Evolutionary conservation across 2,888 invertebrate species (phyloP), one percentile per base, ranked within the genome.

Genomic region (Apotomis betuletana): DNA sequence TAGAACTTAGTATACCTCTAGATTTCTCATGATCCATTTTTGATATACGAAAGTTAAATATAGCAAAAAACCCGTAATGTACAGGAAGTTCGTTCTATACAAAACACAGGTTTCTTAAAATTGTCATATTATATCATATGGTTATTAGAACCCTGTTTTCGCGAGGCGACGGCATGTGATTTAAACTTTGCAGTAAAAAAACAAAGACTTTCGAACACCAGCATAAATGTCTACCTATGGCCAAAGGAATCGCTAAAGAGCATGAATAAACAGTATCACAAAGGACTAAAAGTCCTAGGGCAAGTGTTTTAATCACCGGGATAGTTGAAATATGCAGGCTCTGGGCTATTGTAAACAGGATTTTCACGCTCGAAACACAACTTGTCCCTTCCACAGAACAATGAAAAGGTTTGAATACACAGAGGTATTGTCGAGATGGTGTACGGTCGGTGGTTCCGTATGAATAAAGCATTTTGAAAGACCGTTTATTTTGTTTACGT

Each of bases 281-380:
- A 60, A 60, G 70, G 65, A 59, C 54, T 49, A 46, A 59, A 60
- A 61, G 60, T 65, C 54, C 60, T 57, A 57, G 15, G 38, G 55
- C 46, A 55, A 61, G 62, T 67, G 65, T 67, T 70, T 61, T 67
- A 70, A 65, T 70, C 70, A 55, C 60, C 60, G 36, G 51, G 55
- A 70, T 36, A 54, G 54, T 55, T 70, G 38, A 70, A 70, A 70
- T 70, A 70, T 70, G 65, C 70, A 60, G 63, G 55, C 55, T 12
- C 44, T 49, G 49, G 57, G 55, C 67, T 62, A 71, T 71, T 71
- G 62, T 71, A 67, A 71, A 71, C 67, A 67, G 61, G 71, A 71
- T 71, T 71, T 71, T 67, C 67, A 58, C 67, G 61, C 67, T 71
- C 27, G 67, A 71, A 67, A 67, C 49, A 51, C 46, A 58, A 51